These are phyloP conservation scores for Hemaris fuciformis DNA, from an alignment of 2,888 invertebrate genomes.

Conservation along the genomic window DNA sequence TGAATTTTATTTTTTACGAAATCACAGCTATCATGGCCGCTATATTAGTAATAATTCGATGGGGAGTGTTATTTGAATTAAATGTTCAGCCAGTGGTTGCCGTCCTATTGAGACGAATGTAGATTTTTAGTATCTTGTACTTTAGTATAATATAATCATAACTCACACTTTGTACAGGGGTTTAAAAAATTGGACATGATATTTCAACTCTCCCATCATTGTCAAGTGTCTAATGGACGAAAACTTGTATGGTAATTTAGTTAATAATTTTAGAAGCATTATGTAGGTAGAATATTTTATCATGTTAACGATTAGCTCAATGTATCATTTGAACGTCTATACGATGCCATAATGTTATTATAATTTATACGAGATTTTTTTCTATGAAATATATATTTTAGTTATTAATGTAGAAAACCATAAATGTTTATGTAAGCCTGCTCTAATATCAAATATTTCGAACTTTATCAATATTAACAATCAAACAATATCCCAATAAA, in stretches of 20 bases:
- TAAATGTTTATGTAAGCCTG: neutral
- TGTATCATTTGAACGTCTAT: neutral
- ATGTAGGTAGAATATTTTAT: neutral
- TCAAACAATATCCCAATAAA: too few relatives aligned
- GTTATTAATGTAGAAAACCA: neutral
- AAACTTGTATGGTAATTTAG: neutral
- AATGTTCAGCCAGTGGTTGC: neutral
- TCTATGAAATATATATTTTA: neutral
- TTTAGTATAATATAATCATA: too few relatives aligned
- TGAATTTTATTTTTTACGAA: neutral
- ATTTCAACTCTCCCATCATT: neutral
- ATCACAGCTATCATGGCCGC: neutral
- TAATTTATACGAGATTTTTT: neutral
- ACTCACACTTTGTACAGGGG: too few relatives aligned
- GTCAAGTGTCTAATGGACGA: neutral
- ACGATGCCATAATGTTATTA: conserved; percentile 3
- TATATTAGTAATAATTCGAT: neutral
- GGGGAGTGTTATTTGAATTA: neutral
- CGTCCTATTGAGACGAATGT: neutral
- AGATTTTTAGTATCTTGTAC: too few relatives aligned
- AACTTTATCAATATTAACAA: too few relatives aligned
- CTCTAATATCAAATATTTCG: too few relatives aligned
- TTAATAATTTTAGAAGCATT: neutral
- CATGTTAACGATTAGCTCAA: conserved; percentile 1
- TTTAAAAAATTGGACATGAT: too few relatives aligned